A percentile compares a stretch with the other conserved stretches of the same genome.
Conservation (phyloP, 2,888 invertebrate genomes). For the Eupithecia subfuscata region DNA sequence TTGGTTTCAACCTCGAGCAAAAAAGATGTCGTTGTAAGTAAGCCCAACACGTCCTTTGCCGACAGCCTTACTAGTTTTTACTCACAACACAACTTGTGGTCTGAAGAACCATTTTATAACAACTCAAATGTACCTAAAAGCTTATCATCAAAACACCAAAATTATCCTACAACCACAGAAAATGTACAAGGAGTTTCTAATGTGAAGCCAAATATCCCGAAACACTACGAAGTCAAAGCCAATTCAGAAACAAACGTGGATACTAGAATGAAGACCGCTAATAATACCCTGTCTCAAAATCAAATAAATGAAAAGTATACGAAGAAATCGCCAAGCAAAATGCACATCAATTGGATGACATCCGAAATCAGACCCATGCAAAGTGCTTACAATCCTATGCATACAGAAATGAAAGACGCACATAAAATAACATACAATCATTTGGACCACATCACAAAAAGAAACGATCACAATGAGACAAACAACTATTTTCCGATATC, state of each 20-base stretch:
- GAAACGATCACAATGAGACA: conserved; percentile 66
- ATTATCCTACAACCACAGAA: conserved; percentile 61
- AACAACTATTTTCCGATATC: conserved; percentile 74
- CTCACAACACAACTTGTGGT: conserved; percentile 76
- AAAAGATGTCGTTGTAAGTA: conserved; percentile 64
- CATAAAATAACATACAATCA: conserved; percentile 65
- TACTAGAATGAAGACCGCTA: conserved; percentile 58
- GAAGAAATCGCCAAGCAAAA: conserved; percentile 77
- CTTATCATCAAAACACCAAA: conserved; percentile 65
- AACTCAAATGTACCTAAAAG: conserved; percentile 67
- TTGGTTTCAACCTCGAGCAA: conserved; percentile 69
- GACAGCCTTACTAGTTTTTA: conserved; percentile 77
- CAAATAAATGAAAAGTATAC: conserved; percentile 71
- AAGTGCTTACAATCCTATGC: conserved; percentile 63
- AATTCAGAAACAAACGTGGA: conserved; percentile 53
- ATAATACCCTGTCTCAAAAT: conserved; percentile 53
- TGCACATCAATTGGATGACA: conserved; percentile 82
- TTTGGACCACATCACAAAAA: conserved; percentile 61
- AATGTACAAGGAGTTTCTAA: conserved; percentile 57
- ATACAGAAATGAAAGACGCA: conserved; percentile 63
- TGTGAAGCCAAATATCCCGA: conserved; percentile 57
- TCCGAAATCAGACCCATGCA: conserved; percentile 77
- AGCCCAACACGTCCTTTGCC: conserved; percentile 66
- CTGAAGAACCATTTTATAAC: conserved; percentile 77
- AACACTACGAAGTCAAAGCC: conserved; percentile 68